Base-by-base conservation (phyloP, 2,797 vertebrate genomes). In the Xenopus petersii region DNA sequence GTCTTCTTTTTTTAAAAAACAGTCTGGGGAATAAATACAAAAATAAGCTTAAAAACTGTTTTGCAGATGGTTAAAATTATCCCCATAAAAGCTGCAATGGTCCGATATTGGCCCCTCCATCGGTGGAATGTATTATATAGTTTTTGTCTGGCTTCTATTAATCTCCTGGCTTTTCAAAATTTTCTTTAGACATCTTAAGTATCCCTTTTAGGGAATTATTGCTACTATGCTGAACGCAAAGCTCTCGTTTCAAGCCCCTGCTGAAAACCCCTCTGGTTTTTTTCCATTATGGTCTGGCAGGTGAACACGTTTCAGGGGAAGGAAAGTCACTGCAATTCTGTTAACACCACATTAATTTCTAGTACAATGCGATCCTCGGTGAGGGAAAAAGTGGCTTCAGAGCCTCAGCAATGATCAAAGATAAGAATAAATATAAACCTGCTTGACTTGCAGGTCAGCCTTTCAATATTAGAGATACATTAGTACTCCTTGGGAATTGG, bases 221-320 rank as follows among this genome's bases (percentile, higher is more conserved):
- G 56, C 64, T 17, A 48, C 33, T 17, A 51, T 63, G 46, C 17
- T 65, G 68, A 61, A 48, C 21, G 56, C 36, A 47, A 11, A 48
- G 54, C 36, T 42, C 26, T 30, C 42, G 5, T 36, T 10, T 70
- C 21, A 21, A 10, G 11, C 47, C 30, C 49, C 21, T n/a, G 58
- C 36, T 64, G 17, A 16, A 63, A 12, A 12, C 47, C 30, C 7
- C 10, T 10, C 17, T 60, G 26, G 8, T 16, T 66, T 66, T 30
- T 64, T 71, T 76, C 74, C 62, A 72, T 67, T 72, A 62, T 33
- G 75, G 64, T 72, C 64, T 64, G 64, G 70, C 64, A 56, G 58
- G 75, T 60, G 70, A 46, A 65, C 74, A 70, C 21, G 74, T 60
- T 75, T 33, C 61, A 26, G 30, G 33, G 33, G 51, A 64, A 55